Base-by-base conservation (phyloP, 2,797 vertebrate genomes). In the Alosa sapidissima region DNA sequence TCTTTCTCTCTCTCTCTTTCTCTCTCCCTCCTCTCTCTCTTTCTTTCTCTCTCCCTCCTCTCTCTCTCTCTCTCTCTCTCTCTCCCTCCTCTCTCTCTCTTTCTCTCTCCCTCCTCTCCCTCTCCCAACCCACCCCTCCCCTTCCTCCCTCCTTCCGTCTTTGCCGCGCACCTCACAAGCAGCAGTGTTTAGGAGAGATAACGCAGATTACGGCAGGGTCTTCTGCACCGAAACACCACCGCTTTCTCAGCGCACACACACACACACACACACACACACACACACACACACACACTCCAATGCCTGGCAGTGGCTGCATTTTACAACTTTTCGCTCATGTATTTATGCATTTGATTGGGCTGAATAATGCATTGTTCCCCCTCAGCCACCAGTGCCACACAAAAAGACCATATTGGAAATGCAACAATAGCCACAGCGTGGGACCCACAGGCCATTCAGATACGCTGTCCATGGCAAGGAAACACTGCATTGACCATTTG, bases 351-450 rank as follows among this genome's bases (percentile, higher is more conserved):
- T 92, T 93, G 88, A 89, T 85, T 90, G 87, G 88, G 54, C 90
- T 93, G 93, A 95, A 94, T 95, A 94, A 95, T 92, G 89, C 92
- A 94, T 94, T 81, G 83, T 92, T 93, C 84, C 92, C 93, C 92
- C 92, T 86, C 89, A 85, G 86, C 88, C 19, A 5, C 52, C 16
- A 62, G 16, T 28, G 41, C 83, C 36, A 84, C 83, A 68, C 45
- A 2, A 13, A 55, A 47, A 84, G 62, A 58, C 45, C 72, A 60
- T 45, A 33, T 49, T 8, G 82, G 85, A 49, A 84, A 81, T 81
- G 78, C 81, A 65, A 83, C 82, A 82, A 82, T 87, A 83, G 51
- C 78, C 36, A 75, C 41, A 51, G 49, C 83, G 41, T 65, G 19
- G 78, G 47, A 48, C 81, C 65, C 49, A 45, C 84, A 47, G 84